A percentile compares a stretch with the other conserved stretches of the same genome.
Evolutionary conservation across 2,113 vertebrate genomes (phyloP).

Genomic region (Heloderma charlesbogerti): DNA sequence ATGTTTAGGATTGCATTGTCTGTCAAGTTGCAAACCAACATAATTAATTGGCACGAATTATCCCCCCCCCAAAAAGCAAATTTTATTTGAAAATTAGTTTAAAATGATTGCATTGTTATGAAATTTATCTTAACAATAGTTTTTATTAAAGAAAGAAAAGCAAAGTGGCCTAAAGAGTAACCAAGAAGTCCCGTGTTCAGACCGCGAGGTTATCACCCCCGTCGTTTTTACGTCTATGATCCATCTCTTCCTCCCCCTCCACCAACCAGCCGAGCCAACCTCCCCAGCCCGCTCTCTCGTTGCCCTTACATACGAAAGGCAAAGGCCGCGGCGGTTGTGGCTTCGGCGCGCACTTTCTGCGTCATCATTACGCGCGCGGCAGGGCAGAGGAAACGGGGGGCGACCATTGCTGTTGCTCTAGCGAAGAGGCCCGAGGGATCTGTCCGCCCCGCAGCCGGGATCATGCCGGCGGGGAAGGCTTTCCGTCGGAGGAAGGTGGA

Average conservation of each 20-base stretch:
- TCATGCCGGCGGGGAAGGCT: conserved; percentile 81
- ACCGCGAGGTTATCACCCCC: too few species aligned
- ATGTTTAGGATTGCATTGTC: too few species aligned
- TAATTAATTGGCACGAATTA: too few species aligned
- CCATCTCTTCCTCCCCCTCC: too few species aligned
- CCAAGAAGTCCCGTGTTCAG: neutral
- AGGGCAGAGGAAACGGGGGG: neutral
- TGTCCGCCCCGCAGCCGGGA: fast-evolving
- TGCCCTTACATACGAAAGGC: neutral
- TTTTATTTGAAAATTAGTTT: too few species aligned
- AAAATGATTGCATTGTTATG: too few species aligned
- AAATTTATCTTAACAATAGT: too few species aligned
- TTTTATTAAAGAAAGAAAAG: too few species aligned
- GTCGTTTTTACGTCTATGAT: neutral
- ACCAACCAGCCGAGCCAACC: neutral
- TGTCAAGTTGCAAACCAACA: too few species aligned
- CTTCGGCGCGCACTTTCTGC: neutral
- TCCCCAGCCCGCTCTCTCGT: too few species aligned
- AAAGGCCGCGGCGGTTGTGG: neutral
- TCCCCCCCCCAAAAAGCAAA: too few species aligned
- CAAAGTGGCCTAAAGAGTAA: neutral
- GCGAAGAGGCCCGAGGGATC: too few species aligned
- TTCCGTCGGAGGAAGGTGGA: conserved; percentile 85
- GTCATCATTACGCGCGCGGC: neutral
- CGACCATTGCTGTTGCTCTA: neutral